A percentile compares a stretch with the other conserved stretches of the same genome.
Evolutionary conservation across 1,140 invertebrate genomes (phyloP).

Genomic region (Adelges cooleyi): DNA sequence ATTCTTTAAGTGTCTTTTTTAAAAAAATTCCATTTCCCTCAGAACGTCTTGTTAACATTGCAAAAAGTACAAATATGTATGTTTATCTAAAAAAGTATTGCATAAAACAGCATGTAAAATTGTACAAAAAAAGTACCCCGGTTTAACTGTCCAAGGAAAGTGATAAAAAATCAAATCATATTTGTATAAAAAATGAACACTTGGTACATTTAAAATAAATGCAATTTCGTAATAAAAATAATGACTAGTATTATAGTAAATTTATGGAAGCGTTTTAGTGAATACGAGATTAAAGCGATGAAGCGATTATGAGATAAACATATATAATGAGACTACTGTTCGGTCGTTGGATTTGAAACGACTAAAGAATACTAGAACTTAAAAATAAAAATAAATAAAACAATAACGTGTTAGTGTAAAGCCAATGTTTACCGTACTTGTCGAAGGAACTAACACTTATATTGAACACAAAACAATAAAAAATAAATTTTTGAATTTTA

Average conservation of each 20-base stretch:
- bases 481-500: constrained; percentile 4
- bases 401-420: neutral
- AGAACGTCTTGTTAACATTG: neutral
- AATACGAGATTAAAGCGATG: neutral
- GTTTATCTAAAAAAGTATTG: neutral
- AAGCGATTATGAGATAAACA: neutral
- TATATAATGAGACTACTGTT: neutral
- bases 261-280: neutral
- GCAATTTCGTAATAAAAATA: constrained; percentile 3
- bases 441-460: constrained; percentile 11
- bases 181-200: neutral
- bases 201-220: neutral
- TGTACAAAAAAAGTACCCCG: neutral
- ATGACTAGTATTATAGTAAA: constrained; percentile 19
- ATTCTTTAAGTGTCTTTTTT: constrained; percentile 5
- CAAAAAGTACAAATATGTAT: neutral
- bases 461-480: constrained; percentile 7
- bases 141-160: neutral
- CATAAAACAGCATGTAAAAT: neutral
- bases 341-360: neutral
- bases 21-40: neutral
- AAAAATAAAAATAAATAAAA: neutral
- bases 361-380: neutral
- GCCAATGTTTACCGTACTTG: neutral
- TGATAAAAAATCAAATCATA: neutral